These are phyloP conservation scores for Arenaria interpres DNA, from an alignment of 2,113 vertebrate species.

Conservation along the genomic window DNA sequence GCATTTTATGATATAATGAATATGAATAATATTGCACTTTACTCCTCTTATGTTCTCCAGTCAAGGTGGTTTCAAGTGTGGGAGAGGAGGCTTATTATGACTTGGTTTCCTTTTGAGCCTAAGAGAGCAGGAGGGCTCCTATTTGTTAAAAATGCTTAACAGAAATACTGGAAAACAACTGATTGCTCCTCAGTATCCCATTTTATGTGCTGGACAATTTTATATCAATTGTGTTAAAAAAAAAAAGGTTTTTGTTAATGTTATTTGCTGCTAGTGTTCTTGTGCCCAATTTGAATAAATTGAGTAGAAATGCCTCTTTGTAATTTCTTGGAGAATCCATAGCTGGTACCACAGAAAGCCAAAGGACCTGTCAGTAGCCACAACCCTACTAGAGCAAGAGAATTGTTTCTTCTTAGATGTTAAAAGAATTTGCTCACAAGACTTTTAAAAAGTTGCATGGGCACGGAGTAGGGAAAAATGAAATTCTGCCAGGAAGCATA, in stretches of 20 bases:
- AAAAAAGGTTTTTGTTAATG: background rate
- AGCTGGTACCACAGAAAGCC: background rate
- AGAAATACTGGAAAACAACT: background rate
- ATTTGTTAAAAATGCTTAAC: background rate
- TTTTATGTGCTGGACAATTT: background rate
- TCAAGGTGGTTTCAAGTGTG: background rate
- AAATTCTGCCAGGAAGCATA: background rate
- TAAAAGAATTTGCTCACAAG: background rate
- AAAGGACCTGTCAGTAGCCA: background rate
- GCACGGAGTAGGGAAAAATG: background rate
- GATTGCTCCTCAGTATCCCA: background rate
- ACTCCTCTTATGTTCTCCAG: background rate
- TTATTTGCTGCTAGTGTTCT: background rate
- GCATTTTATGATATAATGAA: background rate
- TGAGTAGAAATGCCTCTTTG: background rate
- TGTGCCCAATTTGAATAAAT: background rate
- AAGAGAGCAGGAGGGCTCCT: background rate
- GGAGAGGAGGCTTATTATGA: background rate
- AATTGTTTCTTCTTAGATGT: background rate
- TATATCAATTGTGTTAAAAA: background rate
- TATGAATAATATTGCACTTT: background rate
- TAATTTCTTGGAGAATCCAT: background rate
- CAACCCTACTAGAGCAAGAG: background rate
- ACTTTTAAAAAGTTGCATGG: background rate
- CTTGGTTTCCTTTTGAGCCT: background rate